These are phyloP conservation scores for Australoheros scitulus DNA, from an alignment of 2,113 vertebrate genomes.

Conservation along the genomic window DNA sequence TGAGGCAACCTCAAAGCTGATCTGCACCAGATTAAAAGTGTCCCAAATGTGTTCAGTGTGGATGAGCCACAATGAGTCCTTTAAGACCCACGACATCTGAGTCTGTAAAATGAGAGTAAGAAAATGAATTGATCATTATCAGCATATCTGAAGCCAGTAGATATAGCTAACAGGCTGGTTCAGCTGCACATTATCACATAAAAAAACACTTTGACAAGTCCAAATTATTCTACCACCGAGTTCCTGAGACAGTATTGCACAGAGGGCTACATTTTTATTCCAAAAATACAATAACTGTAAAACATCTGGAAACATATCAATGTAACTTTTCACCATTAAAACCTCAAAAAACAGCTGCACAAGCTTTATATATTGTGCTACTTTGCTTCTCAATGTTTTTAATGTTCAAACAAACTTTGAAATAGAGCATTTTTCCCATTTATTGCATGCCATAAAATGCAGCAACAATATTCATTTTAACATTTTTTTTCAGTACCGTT, in stretches of 20 bases:
- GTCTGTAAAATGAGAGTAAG: not conserved
- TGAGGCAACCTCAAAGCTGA: too few species aligned
- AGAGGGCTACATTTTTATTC: not conserved
- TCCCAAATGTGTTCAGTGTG: not conserved
- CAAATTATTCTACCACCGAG: not conserved
- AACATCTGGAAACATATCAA: not conserved
- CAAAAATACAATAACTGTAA: not conserved
- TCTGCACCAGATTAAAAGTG: too few species aligned
- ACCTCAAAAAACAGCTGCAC: not conserved
- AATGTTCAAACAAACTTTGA: not conserved
- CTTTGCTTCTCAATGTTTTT: not conserved
- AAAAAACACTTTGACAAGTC: not conserved
- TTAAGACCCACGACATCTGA: not conserved
- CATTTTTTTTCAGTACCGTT: not conserved
- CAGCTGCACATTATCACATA: not conserved
- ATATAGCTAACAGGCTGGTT: not conserved
- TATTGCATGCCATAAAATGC: not conserved
- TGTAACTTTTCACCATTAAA: not conserved
- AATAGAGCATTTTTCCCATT: not conserved
- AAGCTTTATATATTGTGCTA: not conserved
- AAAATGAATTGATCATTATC: not conserved
- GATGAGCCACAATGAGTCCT: not conserved
- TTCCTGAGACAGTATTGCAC: not conserved
- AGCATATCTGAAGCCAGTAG: not conserved
- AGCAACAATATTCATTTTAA: not conserved